Evolutionary conservation across 2,113 vertebrate species (phyloP), one percentile per base, ranked within the genome.

Genomic region (Perca fluviatilis): DNA sequence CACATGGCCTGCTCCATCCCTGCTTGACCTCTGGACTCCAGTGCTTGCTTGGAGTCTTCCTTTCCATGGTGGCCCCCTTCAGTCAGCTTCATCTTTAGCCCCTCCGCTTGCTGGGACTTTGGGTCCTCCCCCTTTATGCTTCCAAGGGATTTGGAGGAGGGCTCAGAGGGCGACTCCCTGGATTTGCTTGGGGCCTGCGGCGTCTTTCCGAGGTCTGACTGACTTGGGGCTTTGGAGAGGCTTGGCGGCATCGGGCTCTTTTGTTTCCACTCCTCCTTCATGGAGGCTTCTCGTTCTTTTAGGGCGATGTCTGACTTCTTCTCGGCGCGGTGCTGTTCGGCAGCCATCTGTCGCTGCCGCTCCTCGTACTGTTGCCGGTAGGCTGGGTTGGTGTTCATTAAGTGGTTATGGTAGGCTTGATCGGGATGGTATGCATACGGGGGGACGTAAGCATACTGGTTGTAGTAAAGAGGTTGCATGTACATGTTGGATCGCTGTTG

Each of bases 401-500:
- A 95, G 92, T 99, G 98, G 80, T 96, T 96, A 0, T 99, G 98
- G 89, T 99, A 99, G 30, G 97, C 96, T 93, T 98, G 98, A 88
- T 99, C 98, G 0, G 90, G 92, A 0, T 96, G 96, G 93, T 99
- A 99, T 65, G 97, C 97, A 0, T 99, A 99, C 0, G 97, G 97
- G 0, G 98, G 97, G 25, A 99, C 97, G 0, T 99, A 99, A 74
- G 98, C 96, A 0, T 99, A 99, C 92, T 99, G 98, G 95, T 98
- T 98, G 86, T 99, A 99, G 94, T 99, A 99, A 5, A 99, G 96
- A 16, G 98, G 97, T 83, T 99, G 98, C 98, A 99, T 99, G 94
- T 98, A 99, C 97, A 99, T 97, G 92, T 96, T 98, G 74, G 98
- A 96, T n/a, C 98, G 95, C 82, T 98, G 98, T 88, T 99, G 98